A percentile compares a stretch with the other conserved stretches of the same genome.
These are phyloP conservation scores for Thamnophis sirtalis DNA, from an alignment of 2,113 vertebrate species.

Conservation along the genomic window DNA sequence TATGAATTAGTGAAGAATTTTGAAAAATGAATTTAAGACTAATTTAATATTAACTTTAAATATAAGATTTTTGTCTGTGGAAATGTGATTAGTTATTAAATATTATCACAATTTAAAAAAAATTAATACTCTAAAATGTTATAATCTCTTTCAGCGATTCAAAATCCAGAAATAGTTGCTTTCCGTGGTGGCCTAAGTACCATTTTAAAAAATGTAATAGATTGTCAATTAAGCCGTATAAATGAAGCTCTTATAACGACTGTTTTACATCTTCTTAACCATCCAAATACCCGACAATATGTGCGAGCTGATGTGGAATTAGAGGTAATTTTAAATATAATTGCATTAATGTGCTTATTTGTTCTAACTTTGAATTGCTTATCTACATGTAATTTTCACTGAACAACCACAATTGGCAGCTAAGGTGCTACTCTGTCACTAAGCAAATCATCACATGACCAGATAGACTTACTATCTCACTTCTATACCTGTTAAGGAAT, in stretches of 20 bases:
- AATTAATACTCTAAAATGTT: neutral
- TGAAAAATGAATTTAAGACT: neutral
- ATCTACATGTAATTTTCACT: neutral
- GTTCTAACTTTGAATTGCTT: neutral
- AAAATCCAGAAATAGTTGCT: conserved; percentile 96
- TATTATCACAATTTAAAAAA: neutral
- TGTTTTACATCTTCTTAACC: conserved; percentile 95
- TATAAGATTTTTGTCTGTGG: neutral
- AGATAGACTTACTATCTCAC: neutral
- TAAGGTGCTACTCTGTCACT: neutral
- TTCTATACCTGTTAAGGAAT: neutral
- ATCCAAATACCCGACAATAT: conserved; percentile 93
- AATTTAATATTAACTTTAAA: neutral
- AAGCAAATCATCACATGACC: neutral
- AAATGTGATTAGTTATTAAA: neutral
- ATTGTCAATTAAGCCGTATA: conserved; percentile 96
- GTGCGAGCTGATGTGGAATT: conserved; percentile 92
- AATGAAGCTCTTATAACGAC: conserved; percentile 98
- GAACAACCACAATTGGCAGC: neutral
- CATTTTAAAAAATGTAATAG: conserved; percentile 95
- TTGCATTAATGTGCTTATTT: neutral
- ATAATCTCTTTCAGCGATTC: conserved; percentile 78
- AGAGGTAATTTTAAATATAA: conserved; percentile 75
- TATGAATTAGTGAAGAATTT: neutral
- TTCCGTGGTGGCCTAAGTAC: conserved; percentile 92